Evolutionary conservation across 23 tunicate genomes (phyloP), one percentile per base, ranked within the genome.

Genomic region (Clavelina lepadiformis): DNA sequence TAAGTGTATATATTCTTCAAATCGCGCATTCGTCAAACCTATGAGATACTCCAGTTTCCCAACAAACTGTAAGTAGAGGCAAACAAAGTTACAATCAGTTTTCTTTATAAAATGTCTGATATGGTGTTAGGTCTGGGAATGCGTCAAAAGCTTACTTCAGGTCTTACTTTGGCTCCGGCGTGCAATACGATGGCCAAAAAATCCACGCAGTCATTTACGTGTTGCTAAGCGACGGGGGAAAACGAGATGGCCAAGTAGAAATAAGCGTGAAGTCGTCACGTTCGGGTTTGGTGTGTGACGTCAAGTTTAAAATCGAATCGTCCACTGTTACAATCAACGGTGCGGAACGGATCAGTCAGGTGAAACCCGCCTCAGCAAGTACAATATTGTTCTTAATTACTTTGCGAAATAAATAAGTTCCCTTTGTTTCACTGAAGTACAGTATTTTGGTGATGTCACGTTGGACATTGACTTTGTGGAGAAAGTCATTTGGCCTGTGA

Each of bases 391-490:
- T 11, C 49, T 41, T 41, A 41, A 41, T 41, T 15, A 41, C 49
- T 41, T 11, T 11, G 49, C 15, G 15, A 15, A 11, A 15, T 15
- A 41, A 11, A 41, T 41, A 41, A 41, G 11, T 41, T 41, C 49
- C 15, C 15, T 41, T 41, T 41, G 49, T 8, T 8, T 41, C n/a
- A n/a, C n/a, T n/a, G n/a, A n/a, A n/a, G n/a, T 15, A 15, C 67
- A 72, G 87, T 75, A 60, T 46, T 80, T 80, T 49, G 53, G 60
- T 46, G 77, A 80, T 35, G 63, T 80, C 54, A 62, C 27, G 0
- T 31, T 80, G 15, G 87, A 80, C 58, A 80, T 80, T 63, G 87
- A 80, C 54, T 80, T 71, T 66, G 76, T 77, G 23, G 79, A 63
- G 2, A 64, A 80, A 27, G 56, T 62, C 1, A 20, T 56, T 54